Percentiles rank a stretch among this genome's conserved stretches.
These are phyloP conservation scores for Tiaroga cobitis DNA, from an alignment of 2,797 vertebrate genomes.

Conservation along the genomic window DNA sequence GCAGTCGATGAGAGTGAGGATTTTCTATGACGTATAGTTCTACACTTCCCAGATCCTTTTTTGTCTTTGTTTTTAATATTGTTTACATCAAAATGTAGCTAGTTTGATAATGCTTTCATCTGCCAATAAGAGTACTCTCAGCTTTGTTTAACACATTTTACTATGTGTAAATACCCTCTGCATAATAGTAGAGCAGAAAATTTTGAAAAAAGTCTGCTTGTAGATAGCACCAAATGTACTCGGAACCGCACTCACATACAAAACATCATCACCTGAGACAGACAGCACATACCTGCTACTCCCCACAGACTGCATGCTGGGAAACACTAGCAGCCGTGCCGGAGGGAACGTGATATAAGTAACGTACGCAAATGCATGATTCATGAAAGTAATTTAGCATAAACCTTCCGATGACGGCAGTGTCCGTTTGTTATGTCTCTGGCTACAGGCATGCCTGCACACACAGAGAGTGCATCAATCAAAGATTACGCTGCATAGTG, in stretches of 20 bases:
- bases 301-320: conserved; percentile 12
- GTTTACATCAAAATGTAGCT: neutral
- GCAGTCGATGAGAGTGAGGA: neutral
- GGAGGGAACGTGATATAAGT: conserved; percentile 38
- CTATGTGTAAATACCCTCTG: neutral
- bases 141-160: neutral
- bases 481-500: conserved; percentile 37
- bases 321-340: conserved; percentile 39
- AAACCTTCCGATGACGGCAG: conserved; percentile 53
- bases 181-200: neutral
- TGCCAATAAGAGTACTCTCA: neutral
- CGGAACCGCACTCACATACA: too few relatives aligned
- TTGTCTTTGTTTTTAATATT: neutral
- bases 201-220: neutral
- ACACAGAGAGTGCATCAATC: conserved; percentile 53
- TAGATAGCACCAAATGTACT: neutral
- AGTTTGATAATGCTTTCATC: neutral
- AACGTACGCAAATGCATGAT: conserved; percentile 50
- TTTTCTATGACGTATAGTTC: neutral
- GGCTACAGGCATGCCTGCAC: conserved; percentile 29
- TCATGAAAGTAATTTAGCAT: conserved; percentile 51
- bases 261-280: conserved; percentile 14
- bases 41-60: neutral
- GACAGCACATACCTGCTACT: conserved; percentile 4
- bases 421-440: conserved; percentile 57